Evolutionary conservation across 2,888 invertebrate species (phyloP).

Genomic region (Agelastica alni): DNA sequence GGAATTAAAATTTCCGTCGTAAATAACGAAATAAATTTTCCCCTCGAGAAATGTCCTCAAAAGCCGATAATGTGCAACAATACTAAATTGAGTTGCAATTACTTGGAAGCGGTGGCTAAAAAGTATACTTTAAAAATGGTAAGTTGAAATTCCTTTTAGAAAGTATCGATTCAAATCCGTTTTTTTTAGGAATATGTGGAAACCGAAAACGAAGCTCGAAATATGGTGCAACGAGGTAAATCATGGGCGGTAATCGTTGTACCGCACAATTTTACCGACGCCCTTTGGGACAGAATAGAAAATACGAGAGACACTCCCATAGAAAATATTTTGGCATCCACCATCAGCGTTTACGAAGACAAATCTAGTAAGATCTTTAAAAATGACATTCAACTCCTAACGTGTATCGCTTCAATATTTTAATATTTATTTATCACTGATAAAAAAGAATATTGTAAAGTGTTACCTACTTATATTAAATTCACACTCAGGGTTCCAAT

Average conservation of each 20-base stretch:
- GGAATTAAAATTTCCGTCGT: slow-evolving; percentile 78
- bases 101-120: slow-evolving; percentile 67
- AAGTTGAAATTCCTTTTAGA: slow-evolving; percentile 50
- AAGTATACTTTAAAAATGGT: slow-evolving; percentile 70
- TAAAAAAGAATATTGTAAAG: no score
- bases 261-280: slow-evolving; percentile 73
- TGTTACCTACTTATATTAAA: no score
- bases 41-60: slow-evolving; percentile 46
- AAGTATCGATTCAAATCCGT: background rate
- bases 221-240: slow-evolving; percentile 69
- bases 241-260: slow-evolving; percentile 80
- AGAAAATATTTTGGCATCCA: slow-evolving; percentile 66
- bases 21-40: slow-evolving; percentile 70
- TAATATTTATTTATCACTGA: no score
- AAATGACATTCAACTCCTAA: no score
- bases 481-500: no score
- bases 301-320: slow-evolving; percentile 62
- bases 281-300: slow-evolving; percentile 61
- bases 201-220: slow-evolving; percentile 62
- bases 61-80: slow-evolving; percentile 43
- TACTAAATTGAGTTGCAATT: slow-evolving; percentile 74
- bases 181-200: slow-evolving; percentile 42
- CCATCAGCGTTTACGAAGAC: slow-evolving; percentile 75
- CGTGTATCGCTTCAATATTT: no score
- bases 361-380: slow-evolving; percentile 78